Evolutionary conservation across 2,888 invertebrate genomes (phyloP).

Genomic region (Patella pellucida): DNA sequence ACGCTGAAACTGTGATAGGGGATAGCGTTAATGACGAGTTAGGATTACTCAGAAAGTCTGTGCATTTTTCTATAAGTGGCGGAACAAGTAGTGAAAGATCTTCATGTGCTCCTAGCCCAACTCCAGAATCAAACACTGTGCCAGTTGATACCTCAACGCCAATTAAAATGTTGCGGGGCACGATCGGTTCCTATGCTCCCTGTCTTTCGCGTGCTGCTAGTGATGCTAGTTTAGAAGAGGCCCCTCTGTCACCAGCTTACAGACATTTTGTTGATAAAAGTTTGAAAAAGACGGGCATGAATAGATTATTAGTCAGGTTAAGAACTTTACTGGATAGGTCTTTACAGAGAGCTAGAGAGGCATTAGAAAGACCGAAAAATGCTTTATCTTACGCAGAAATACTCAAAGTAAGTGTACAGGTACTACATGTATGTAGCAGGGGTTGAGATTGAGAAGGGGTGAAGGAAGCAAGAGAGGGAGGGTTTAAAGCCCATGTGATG

Average conservation of each 20-base stretch:
- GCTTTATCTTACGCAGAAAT: constrained; percentile 20
- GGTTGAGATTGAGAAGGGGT: too few relatives aligned
- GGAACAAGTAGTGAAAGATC: constrained; percentile 40
- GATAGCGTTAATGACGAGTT: constrained; percentile 21
- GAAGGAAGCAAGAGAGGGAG: too few relatives aligned
- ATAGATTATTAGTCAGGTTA: constrained; percentile 84
- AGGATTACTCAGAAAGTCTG: constrained; percentile 18
- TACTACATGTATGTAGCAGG: too few relatives aligned
- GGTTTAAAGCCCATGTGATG: too few relatives aligned
- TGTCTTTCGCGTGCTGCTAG: constrained; percentile 60
- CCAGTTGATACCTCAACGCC: constrained; percentile 54
- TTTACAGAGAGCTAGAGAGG: constrained; percentile 63
- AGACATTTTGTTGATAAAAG: constrained; percentile 88
- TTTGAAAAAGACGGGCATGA: constrained; percentile 86
- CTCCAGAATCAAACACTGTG: constrained; percentile 25
- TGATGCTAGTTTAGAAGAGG: constrained; percentile 62
- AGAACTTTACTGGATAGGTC: constrained; percentile 73
- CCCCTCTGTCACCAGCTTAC: constrained; percentile 58
- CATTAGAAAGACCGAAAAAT: constrained; percentile 53
- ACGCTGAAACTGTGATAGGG: constrained; percentile 35
- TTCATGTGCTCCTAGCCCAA: constrained; percentile 45
- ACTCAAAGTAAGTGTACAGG: constrained; percentile 7
- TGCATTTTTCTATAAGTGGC: constrained; percentile 28
- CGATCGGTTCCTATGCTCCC: constrained; percentile 29
- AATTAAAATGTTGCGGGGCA: constrained; percentile 30